These are phyloP conservation scores for Cynodonichthys magdalenae DNA, from an alignment of 2,797 vertebrate genomes.

Conservation along the genomic window DNA sequence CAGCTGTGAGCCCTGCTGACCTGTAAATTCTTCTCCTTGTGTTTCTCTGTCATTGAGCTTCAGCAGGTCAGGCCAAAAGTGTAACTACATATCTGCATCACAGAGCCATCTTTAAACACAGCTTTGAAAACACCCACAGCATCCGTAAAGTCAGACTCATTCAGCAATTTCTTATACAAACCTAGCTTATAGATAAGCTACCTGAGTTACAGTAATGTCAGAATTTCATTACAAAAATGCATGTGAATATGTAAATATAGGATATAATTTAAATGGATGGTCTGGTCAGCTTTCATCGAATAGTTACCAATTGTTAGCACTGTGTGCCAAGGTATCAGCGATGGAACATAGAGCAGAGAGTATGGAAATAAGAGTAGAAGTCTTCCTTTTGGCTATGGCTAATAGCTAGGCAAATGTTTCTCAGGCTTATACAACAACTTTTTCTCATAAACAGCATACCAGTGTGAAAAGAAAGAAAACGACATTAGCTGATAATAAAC, in stretches of 20 bases:
- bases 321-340: no score
- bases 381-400: no score
- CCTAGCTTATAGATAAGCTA: constrained; percentile 13
- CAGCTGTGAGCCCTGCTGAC: constrained; percentile 80
- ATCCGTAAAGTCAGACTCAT: constrained; percentile 4
- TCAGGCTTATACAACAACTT: no score
- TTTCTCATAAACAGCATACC: no score
- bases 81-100: constrained; percentile 68
- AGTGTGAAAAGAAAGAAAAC: no score
- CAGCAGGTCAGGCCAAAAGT: constrained; percentile 45
- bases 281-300: no score
- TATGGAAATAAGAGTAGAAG: no score
- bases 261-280: no score
- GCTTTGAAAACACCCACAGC: constrained; percentile 33
- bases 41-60: constrained; percentile 61
- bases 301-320: no score
- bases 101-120: constrained; percentile 50
- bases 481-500: no score
- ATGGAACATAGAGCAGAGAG: no score
- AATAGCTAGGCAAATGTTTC: no score
- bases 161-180: neutral
- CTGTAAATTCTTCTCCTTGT: constrained; percentile 73
- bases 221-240: neutral
- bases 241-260: neutral
- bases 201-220: neutral